phyloP scores from a whole-genome alignment of 2,888 invertebrate species.

The Sminthurinus aureus region DNA sequence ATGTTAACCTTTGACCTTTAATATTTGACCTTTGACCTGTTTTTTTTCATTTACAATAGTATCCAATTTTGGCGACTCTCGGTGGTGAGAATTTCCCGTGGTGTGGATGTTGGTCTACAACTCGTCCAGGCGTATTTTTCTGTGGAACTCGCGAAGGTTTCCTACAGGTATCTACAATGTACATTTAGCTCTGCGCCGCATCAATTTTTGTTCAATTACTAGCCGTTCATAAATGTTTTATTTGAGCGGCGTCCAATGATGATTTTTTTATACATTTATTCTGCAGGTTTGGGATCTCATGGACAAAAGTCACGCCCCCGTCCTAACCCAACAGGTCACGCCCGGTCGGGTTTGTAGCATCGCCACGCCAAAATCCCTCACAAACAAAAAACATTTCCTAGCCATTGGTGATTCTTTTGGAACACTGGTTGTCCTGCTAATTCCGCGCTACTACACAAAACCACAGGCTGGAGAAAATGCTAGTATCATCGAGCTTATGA shows the following conservation, averaged over 20 bases:
- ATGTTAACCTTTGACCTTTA: no score
- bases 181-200: no score
- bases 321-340: slow-evolving; percentile 73
- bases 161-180: no score
- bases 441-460: slow-evolving; percentile 54
- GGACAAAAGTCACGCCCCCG: slow-evolving; percentile 73
- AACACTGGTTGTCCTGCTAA: slow-evolving; percentile 49
- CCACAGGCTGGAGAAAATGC: slow-evolving; percentile 48
- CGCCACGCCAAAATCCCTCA: slow-evolving; percentile 51
- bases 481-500: slow-evolving; percentile 55
- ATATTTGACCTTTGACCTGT: no score
- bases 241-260: no score
- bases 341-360: slow-evolving; percentile 69
- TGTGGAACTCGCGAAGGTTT: slow-evolving; percentile 76
- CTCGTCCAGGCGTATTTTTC: slow-evolving; percentile 75
- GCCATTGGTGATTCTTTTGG: slow-evolving; percentile 55
- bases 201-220: no score
- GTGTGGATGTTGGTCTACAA: slow-evolving; percentile 75
- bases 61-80: slow-evolving; percentile 50
- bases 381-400: slow-evolving; percentile 55
- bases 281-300: slow-evolving; percentile 86
- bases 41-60: no score
- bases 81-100: slow-evolving; percentile 51
- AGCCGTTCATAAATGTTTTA: no score
- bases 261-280: no score